Conservation (phyloP, 2,888 invertebrate species). For the Caenorhabditis auriculariae region DNA sequence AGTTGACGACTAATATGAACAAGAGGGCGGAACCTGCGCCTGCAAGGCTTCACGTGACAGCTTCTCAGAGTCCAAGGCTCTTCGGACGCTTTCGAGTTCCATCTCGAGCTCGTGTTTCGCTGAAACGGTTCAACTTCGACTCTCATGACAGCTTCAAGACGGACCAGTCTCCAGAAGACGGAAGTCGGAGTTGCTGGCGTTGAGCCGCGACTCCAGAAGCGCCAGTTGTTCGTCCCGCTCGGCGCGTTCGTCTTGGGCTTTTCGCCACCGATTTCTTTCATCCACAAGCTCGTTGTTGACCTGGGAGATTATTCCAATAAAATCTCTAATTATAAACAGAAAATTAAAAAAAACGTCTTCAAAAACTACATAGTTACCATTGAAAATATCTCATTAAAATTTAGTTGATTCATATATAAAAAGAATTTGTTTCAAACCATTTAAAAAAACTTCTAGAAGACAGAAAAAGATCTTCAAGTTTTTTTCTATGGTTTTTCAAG, state of each 20-base stretch:
- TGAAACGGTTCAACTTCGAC: not conserved
- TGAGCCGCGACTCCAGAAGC: not conserved
- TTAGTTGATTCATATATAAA: no score
- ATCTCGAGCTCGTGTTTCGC: slow-evolving; percentile 14
- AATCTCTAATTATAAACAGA: no score
- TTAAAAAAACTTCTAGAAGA: no score
- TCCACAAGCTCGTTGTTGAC: slow-evolving; percentile 72
- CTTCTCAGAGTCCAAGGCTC: slow-evolving; percentile 26
- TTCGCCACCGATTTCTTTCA: slow-evolving; percentile 83
- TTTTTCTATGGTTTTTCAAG: no score
- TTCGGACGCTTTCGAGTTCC: slow-evolving; percentile 23
- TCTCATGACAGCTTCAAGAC: not conserved
- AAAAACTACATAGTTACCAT: not conserved
- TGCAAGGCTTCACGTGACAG: slow-evolving; percentile 24
- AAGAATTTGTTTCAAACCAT: no score
- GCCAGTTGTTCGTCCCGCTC: slow-evolving; percentile 14
- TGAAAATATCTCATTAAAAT: not conserved
- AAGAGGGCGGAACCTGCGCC: slow-evolving; percentile 4
- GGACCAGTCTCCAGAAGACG: slow-evolving; percentile 2
- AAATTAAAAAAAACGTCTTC: no score
- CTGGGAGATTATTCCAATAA: slow-evolving; percentile 19
- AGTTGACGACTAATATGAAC: not conserved
- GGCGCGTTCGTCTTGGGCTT: slow-evolving; percentile 3
- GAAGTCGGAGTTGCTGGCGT: slow-evolving; percentile 2
- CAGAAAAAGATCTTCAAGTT: no score